These are phyloP conservation scores for Microctenopoma steveboyesi DNA, from an alignment of 2,797 vertebrate species.

Conservation along the genomic window DNA sequence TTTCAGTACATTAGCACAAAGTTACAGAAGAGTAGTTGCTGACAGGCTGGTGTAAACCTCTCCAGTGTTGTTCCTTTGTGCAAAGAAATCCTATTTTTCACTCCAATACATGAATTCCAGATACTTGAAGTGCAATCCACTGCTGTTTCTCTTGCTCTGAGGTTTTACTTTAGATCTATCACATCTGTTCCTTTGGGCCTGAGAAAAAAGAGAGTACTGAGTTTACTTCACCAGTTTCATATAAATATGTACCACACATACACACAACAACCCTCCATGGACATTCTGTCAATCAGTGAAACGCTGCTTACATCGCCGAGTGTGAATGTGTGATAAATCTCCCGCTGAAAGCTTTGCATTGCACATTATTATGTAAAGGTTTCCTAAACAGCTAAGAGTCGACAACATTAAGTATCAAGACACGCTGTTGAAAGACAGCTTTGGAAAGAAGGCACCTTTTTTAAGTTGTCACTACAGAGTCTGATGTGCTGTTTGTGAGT, in stretches of 20 bases:
- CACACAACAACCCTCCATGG: constrained; percentile 10
- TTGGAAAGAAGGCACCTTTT: constrained; percentile 34
- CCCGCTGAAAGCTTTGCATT: constrained; percentile 12
- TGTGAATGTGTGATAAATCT: constrained; percentile 25
- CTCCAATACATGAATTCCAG: constrained; percentile 36
- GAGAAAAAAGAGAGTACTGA: constrained; percentile 2
- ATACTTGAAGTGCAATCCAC: constrained; percentile 40
- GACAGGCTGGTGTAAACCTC: constrained; percentile 22
- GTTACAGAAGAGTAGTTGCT: not conserved
- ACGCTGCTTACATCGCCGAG: constrained; percentile 8
- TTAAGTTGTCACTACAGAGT: constrained; percentile 28
- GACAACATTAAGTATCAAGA: constrained; percentile 18
- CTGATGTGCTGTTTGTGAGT: constrained; percentile 52
- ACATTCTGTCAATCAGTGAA: constrained; percentile 34
- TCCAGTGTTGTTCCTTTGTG: not conserved
- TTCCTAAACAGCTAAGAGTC: constrained; percentile 36
- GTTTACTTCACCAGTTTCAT: constrained; percentile 18
- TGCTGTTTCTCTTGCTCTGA: constrained; percentile 32
- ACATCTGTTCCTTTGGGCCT: constrained; percentile 25
- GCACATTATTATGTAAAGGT: constrained; percentile 33
- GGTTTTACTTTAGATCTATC: constrained; percentile 38
- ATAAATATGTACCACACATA: constrained; percentile 37
- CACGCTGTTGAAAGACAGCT: constrained; percentile 22
- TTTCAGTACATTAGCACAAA: not conserved
- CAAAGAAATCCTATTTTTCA: constrained; percentile 10